Percentiles rank a stretch among this genome's conserved stretches.
phyloP scores from a whole-genome alignment of 2,797 vertebrate genomes.

The Sarcoramphus papa region DNA sequence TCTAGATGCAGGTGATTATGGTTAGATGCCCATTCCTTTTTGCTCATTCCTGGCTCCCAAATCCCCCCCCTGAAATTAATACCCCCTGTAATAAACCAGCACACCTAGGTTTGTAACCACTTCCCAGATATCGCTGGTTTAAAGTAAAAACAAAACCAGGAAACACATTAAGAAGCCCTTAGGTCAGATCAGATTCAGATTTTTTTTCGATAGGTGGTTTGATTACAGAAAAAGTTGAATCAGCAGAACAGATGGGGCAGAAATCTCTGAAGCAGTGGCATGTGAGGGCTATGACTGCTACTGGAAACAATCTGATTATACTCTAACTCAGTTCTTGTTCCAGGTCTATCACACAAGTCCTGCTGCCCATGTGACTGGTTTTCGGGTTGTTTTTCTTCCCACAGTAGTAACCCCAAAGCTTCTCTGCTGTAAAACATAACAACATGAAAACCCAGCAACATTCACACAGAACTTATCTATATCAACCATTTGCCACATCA shows the following conservation, averaged over 20 bases:
- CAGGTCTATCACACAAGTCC: background rate
- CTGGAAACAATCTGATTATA: background rate
- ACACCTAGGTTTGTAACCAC: background rate
- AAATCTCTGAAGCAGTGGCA: background rate
- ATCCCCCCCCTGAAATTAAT: background rate
- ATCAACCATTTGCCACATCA: background rate
- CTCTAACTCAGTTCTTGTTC: background rate
- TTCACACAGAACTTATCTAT: background rate
- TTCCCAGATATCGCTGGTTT: background rate
- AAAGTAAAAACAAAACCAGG: background rate
- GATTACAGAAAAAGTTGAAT: background rate
- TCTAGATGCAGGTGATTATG: background rate
- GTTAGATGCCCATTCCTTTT: background rate
- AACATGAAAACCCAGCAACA: background rate
- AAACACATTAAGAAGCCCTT: background rate
- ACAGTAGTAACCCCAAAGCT: background rate
- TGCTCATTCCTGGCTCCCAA: fast-evolving
- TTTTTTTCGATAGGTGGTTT: background rate
- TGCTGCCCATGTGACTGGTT: background rate
- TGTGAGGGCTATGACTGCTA: background rate
- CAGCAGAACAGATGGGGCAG: background rate
- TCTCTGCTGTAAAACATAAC: background rate
- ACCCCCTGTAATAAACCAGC: background rate
- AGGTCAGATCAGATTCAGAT: background rate
- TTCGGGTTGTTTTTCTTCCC: background rate